These are phyloP conservation scores for Nixonia krombeini DNA, from an alignment of 1,140 invertebrate species.

Conservation along the genomic window DNA sequence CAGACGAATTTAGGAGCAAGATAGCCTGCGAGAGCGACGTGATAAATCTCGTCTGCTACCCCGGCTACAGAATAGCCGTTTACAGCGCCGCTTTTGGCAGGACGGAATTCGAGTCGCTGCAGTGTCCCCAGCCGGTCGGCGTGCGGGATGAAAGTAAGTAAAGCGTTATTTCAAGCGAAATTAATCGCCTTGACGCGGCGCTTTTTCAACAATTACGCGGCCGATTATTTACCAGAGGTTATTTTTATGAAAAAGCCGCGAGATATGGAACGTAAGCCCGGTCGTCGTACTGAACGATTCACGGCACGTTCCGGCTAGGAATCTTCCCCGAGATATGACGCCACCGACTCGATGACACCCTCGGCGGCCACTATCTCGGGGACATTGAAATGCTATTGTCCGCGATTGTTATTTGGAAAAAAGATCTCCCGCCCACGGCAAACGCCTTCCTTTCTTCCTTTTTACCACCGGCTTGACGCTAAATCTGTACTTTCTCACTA, in stretches of 20 bases:
- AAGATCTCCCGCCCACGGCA: constrained; percentile 27
- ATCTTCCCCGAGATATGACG: constrained; percentile 34
- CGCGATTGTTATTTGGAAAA: constrained; percentile 44
- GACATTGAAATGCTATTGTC: constrained; percentile 43
- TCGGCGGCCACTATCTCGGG: constrained; percentile 22
- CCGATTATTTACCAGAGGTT: not conserved
- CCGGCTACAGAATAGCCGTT: constrained; percentile 87
- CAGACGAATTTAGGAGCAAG: constrained; percentile 92
- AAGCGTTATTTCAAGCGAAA: constrained; percentile 28
- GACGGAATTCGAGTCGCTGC: constrained; percentile 88
- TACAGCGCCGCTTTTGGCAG: constrained; percentile 92
- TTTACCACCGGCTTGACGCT: constrained; percentile 9
- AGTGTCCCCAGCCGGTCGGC: constrained; percentile 88
- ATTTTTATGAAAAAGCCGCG: too few species aligned
- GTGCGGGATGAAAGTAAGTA: constrained; percentile 90
- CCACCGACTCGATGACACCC: constrained; percentile 34
- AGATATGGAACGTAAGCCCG: too few species aligned
- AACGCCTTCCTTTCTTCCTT: constrained; percentile 13
- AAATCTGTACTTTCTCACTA: constrained; percentile 5
- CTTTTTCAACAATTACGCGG: not conserved
- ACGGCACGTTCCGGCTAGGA: constrained; percentile 16
- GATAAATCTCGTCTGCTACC: constrained; percentile 85
- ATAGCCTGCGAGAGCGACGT: constrained; percentile 92
- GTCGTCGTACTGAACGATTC: constrained; percentile 26
- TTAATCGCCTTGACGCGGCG: too few species aligned